Base-by-base conservation (phyloP, 92 coral and sea anemone species). In the Zoanthus sociatus region DNA sequence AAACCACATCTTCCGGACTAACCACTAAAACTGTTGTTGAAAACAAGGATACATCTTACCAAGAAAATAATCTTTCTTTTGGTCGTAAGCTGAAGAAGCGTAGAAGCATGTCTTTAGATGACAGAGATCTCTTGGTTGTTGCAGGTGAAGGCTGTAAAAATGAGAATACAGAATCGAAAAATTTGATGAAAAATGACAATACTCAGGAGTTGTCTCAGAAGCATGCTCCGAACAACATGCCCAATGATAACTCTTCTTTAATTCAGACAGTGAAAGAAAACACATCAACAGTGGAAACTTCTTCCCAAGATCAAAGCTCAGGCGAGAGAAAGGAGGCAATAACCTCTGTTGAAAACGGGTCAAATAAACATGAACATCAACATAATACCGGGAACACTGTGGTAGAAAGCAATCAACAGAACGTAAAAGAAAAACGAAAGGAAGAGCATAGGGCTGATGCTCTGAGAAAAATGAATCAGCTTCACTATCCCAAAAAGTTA, bases 401-500 rank as follows among this genome's bases (percentile, higher is more conserved):
- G 9, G 44, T 31, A 20, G 73, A 66, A 66, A 30, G 60, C 0
- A 47, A 48, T 21, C 50, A 37, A 42, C 32, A 64, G 30, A 42
- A 11, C 4, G 18, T n/a, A 66, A 37, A 37, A 77, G 48, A 54
- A 4, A 67, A 51, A 30, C 44, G 32, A 33, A 55, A 46, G 20
- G 88, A 90, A 7, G 84, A 86, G 71, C 83, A 83, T 44, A 87
- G 91, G 46, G 79, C 64, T 45, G 93, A 89, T 64, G 85, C 87
- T 32, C 47, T 79, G 44, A 87, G 86, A 54, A 94, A 90, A 56
- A 73, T 79, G 9, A 92, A 90, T n/a, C 90, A 92, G 13, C 86
- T 88, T 32, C 79, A 83, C 67, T 74, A 76, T 13, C 87, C 91
- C 31, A 92, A 84, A 56, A 92, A 91, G 75, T 77, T 74, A 15